Conservation (phyloP, 37 sponge, comb jelly and placozoan species). For the Cliona cf. orientalis region DNA sequence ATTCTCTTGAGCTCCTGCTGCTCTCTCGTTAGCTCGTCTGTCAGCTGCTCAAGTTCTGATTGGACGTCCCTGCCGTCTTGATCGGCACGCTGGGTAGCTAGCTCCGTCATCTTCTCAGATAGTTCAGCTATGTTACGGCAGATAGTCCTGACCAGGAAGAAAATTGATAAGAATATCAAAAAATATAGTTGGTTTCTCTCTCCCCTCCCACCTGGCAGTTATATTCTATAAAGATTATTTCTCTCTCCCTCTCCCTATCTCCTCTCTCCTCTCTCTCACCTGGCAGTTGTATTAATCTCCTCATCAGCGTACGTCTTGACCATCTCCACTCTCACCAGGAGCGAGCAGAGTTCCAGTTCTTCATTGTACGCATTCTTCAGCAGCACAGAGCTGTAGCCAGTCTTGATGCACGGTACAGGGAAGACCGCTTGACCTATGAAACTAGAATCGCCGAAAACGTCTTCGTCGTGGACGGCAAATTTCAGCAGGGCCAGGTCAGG, state of each 20-base stretch:
- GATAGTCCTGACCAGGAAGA: conserved; percentile 30
- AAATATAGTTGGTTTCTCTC: no score
- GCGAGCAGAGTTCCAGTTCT: conserved; percentile 89
- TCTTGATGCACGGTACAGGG: conserved; percentile 76
- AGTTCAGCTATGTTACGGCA: conserved; percentile 23
- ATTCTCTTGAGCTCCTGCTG: conserved; percentile 9
- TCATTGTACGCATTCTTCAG: conserved; percentile 86
- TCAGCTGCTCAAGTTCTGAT: no score
- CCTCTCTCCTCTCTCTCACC: no score
- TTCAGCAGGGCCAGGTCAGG: conserved; percentile 92
- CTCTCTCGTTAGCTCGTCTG: conserved; percentile 25
- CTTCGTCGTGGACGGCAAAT: conserved; percentile 90
- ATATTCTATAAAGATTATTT: no score
- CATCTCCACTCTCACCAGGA: conserved; percentile 84
- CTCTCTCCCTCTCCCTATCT: no score
- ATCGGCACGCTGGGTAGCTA: no score
- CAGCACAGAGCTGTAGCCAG: conserved; percentile 92
- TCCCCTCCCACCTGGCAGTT: no score
- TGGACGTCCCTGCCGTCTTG: no score
- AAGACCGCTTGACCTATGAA: conserved; percentile 92
- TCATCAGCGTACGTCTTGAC: conserved; percentile 56
- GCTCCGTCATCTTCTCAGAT: conserved; percentile 27
- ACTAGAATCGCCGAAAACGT: conserved; percentile 96
- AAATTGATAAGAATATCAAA: no score
- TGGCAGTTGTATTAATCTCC: conserved; percentile 47